Evolutionary conservation across 2,113 vertebrate species (phyloP).

Genomic region (Pelecanoides urinatrix): DNA sequence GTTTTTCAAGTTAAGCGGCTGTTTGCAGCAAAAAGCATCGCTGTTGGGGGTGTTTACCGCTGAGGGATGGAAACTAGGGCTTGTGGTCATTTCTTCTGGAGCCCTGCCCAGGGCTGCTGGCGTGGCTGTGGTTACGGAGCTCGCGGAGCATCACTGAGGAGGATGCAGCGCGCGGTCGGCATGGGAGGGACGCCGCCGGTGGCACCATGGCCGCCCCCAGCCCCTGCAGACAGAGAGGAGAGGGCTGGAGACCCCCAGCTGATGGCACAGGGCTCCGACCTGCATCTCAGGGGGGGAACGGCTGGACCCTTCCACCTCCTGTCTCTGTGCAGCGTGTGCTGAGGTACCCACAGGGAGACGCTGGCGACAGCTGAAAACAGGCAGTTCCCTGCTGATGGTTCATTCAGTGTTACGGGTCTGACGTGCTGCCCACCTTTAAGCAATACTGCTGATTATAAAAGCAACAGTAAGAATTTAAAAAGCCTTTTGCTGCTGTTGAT

Average conservation of each 20-base stretch:
- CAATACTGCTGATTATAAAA: background rate
- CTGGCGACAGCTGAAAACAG: background rate
- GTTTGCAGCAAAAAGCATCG: background rate
- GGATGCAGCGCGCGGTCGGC: accelerated
- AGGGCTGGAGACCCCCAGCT: background rate
- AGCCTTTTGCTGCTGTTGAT: background rate
- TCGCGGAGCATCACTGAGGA: accelerated
- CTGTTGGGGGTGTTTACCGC: background rate
- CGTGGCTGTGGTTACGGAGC: accelerated
- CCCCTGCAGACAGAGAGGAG: accelerated
- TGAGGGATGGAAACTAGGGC: background rate
- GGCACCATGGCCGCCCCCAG: accelerated
- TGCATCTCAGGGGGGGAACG: accelerated
- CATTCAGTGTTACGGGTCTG: accelerated
- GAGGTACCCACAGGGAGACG: background rate
- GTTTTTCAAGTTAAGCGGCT: background rate
- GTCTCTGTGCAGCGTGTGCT: background rate
- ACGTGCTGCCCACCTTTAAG: background rate
- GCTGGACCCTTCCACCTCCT: accelerated
- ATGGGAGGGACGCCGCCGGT: accelerated
- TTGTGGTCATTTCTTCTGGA: background rate
- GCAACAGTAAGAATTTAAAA: background rate
- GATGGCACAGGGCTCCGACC: background rate
- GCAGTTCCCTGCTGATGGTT: background rate
- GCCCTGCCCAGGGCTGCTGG: no score